Conservation (phyloP, 2,113 vertebrate genomes). For the Rhynchomys soricoides region DNA sequence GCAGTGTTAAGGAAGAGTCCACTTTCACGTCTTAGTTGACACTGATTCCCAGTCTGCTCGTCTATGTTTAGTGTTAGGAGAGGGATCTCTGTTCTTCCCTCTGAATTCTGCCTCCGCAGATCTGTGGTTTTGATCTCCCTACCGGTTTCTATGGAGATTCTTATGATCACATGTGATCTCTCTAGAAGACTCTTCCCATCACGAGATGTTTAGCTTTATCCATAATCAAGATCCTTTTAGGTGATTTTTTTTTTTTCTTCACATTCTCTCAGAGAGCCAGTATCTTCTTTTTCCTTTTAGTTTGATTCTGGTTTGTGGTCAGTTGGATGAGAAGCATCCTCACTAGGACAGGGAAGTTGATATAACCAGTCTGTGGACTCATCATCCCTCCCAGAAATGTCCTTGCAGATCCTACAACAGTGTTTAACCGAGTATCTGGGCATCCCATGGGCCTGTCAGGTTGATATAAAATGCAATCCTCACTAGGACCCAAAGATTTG, state of each 20-base stretch:
- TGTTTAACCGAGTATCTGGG: neutral
- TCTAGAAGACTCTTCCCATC: neutral
- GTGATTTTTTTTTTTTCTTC: neutral
- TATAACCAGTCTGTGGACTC: neutral
- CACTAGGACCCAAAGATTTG: neutral
- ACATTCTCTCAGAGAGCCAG: neutral
- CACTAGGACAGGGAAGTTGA: neutral
- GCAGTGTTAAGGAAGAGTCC: neutral
- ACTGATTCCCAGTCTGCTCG: neutral
- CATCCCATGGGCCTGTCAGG: neutral
- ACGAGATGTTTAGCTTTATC: neutral
- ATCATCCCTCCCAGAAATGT: neutral
- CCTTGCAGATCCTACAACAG: neutral
- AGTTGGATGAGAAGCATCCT: neutral
- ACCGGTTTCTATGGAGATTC: neutral
- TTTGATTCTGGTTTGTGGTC: neutral
- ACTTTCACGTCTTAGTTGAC: neutral
- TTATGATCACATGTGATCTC: neutral
- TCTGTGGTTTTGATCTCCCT: neutral
- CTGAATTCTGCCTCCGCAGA: neutral
- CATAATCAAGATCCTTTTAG: neutral
- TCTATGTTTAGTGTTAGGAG: neutral
- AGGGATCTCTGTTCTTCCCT: neutral
- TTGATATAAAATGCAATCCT: neutral
- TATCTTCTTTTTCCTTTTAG: neutral